Evolutionary conservation across 2,888 invertebrate species (phyloP), one percentile per base, ranked within the genome.

Genomic region (Lampropteryx suffumata): DNA sequence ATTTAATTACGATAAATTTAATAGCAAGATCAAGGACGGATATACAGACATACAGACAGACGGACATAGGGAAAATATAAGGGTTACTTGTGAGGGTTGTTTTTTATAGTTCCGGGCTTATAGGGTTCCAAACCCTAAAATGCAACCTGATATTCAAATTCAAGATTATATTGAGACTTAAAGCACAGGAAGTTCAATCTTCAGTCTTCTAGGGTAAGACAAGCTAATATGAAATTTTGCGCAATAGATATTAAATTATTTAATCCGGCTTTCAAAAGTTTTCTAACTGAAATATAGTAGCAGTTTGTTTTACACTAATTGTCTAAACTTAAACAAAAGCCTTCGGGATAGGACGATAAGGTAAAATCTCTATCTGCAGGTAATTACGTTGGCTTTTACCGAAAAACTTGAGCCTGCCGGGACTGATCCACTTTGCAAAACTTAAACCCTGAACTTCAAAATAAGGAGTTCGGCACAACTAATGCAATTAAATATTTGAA

Each of bases 351-450:
- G 59, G 53, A 46, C 50, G 62, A 57, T 54, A 55, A 61, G 55
- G 48, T 54, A 50, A 63, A 64, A 67, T 67, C 59, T 62, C 57
- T 67, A 67, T 65, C 62, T 59, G 40, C 61, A 69, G 64, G 64
- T 70, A 70, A 71, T 75, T 73, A 71, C 42, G 47, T 57, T 41
- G 59, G 65, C 65, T 69, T 70, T 66, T 63, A 59, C 62, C 52
- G 50, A 63, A 67, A 69, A 76, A 75, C 62, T 74, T 72, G 62
- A 56, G 55, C 68, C 56, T 62, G 61, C 50, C 64, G 64, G 67
- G 74, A 69, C 68, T 73, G 71, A 75, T 78, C 80, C 70, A 76
- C 76, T 79, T 81, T 69, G 53, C 48, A 41, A 39, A 69, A 81
- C 65, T 81, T 79, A 54, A 61, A 55, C 65, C 59, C 55, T 73